These are phyloP conservation scores for Paracanthobrama guichenoti DNA, from an alignment of 2,113 vertebrate species.

Conservation along the genomic window DNA sequence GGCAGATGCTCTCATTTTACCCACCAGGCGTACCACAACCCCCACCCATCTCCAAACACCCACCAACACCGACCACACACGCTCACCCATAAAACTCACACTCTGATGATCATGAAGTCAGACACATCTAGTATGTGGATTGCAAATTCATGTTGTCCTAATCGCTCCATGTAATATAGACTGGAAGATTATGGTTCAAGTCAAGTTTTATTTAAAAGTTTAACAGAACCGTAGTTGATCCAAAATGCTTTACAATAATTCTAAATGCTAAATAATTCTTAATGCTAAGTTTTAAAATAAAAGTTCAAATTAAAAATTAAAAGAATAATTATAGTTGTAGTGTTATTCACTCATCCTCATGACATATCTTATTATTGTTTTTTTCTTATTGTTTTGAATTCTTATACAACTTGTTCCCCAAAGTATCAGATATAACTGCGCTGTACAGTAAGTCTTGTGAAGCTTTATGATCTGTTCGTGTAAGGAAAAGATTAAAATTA, in stretches of 20 bases:
- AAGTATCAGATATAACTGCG: too few species aligned
- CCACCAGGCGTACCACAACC: constrained; percentile 57
- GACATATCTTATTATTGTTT: not conserved
- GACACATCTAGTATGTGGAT: not conserved
- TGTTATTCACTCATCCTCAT: not conserved
- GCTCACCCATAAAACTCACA: constrained; percentile 1
- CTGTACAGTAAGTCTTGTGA: not conserved
- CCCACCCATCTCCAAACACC: constrained; percentile 37
- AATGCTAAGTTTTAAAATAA: not conserved
- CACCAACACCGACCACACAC: not conserved
- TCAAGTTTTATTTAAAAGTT: too few species aligned
- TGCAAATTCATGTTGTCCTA: constrained; percentile 18
- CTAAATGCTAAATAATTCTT: not conserved
- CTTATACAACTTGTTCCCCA: not conserved
- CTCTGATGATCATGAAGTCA: constrained; percentile 7
- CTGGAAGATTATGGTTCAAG: not conserved
- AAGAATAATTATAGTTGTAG: not conserved
- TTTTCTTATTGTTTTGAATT: too few species aligned
- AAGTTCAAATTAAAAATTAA: not conserved
- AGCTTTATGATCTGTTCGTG: not conserved
- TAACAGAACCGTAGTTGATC: too few species aligned
- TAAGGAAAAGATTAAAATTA: not conserved
- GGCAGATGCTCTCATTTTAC: constrained; percentile 74
- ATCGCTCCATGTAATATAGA: constrained; percentile 6
- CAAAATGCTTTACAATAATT: too few species aligned